phyloP scores from a whole-genome alignment of 2,113 vertebrate species.

The Girardinichthys multiradiatus region DNA sequence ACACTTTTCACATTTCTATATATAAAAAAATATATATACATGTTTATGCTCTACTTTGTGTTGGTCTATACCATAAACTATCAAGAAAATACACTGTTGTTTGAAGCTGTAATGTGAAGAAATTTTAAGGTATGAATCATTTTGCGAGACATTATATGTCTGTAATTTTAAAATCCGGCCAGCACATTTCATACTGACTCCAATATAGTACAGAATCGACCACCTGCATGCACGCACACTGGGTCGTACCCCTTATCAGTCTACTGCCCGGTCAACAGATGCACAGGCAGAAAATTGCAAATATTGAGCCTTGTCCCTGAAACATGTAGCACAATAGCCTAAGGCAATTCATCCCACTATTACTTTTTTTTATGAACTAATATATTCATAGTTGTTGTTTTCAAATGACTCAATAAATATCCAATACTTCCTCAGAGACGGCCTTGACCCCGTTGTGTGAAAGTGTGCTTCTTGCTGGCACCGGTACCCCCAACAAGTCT shows the following conservation, averaged over 20 bases:
- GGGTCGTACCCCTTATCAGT: constrained; percentile 10
- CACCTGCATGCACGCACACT: constrained; percentile 13
- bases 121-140: not conserved
- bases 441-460: constrained; percentile 72
- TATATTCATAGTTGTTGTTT: constrained; percentile 68
- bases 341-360: constrained; percentile 59
- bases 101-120: not conserved
- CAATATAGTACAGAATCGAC: not conserved
- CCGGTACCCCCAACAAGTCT: constrained; percentile 19
- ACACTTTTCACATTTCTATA: not conserved
- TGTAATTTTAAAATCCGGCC: not conserved
- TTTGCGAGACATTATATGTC: not conserved
- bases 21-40: no score
- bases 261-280: constrained; percentile 14
- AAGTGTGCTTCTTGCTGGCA: constrained; percentile 45
- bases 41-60: no score
- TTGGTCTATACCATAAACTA: no score
- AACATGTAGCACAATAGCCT: constrained; percentile 52
- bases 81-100: no score
- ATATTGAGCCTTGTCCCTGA: constrained; percentile 61
- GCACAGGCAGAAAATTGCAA: constrained; percentile 54
- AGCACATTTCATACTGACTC: not conserved
- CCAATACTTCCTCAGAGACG: constrained; percentile 69
- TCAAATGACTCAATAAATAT: constrained; percentile 77
- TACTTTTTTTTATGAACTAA: constrained; percentile 74